phyloP scores from a whole-genome alignment of 2,113 vertebrate species.

The Hippocampus barbouri region DNA sequence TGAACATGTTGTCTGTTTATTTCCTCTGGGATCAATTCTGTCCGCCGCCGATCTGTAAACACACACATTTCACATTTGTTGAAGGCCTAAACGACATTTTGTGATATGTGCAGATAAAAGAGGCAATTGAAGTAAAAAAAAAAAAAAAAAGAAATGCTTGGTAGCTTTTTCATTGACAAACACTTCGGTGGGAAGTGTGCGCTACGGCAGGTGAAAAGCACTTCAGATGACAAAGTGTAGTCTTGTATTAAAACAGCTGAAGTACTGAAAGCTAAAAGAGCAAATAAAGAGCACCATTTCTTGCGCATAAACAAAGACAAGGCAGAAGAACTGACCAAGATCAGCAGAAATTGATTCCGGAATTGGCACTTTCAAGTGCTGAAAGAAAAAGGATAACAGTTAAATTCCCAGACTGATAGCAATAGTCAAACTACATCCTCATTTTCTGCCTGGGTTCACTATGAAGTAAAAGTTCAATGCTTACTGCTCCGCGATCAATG shows the following conservation, averaged over 20 bases:
- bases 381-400: conserved; percentile 20
- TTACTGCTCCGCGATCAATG: conserved; percentile 88
- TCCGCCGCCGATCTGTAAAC: conserved; percentile 81
- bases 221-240: too few relatives aligned
- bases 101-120: conserved; percentile 16
- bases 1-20: conserved; percentile 89
- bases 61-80: conserved; percentile 17
- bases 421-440: not conserved
- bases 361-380: conserved; percentile 91
- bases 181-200: too few relatives aligned
- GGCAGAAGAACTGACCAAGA: conserved; percentile 76
- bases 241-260: not conserved
- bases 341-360: conserved; percentile 89
- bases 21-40: conserved; percentile 91
- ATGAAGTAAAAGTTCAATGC: conserved; percentile 29
- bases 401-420: not conserved
- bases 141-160: too few relatives aligned
- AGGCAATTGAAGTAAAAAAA: not conserved
- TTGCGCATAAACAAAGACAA: not conserved
- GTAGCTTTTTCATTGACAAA: too few relatives aligned
- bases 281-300: not conserved
- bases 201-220: too few relatives aligned
- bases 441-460: not conserved
- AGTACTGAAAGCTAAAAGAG: not conserved
- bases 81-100: conserved; percentile 1